A percentile compares a stretch with the other conserved stretches of the same genome.
Conservation (phyloP, 2,113 vertebrate genomes). For the Pseudorhombus dupliciocellatus region DNA sequence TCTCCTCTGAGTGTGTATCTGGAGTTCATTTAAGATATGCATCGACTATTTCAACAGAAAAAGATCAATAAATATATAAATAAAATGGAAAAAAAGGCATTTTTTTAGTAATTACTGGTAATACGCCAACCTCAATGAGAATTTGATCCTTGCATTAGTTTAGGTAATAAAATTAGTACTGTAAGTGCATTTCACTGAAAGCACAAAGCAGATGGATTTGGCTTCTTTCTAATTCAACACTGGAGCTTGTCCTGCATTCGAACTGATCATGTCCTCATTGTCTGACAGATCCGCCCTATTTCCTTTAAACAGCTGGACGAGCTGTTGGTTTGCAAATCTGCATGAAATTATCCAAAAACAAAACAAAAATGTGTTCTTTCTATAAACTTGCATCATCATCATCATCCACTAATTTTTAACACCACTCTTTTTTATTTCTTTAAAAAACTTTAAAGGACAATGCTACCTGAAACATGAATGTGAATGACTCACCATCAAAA, state of each 20-base stretch:
- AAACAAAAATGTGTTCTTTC: slow-evolving; percentile 13
- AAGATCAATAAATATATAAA: slow-evolving; percentile 1
- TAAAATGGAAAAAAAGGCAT: slow-evolving; percentile 39
- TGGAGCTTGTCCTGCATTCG: slow-evolving; percentile 31
- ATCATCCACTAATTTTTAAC: neutral
- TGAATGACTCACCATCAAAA: slow-evolving; percentile 7
- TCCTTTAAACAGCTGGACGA: slow-evolving; percentile 61
- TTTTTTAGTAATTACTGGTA: slow-evolving; percentile 46
- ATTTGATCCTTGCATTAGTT: slow-evolving; percentile 28
- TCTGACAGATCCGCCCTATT: slow-evolving; percentile 58
- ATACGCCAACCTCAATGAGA: slow-evolving; percentile 47
- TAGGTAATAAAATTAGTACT: slow-evolving; percentile 34
- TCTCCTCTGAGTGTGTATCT: slow-evolving; percentile 34
- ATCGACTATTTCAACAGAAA: slow-evolving; percentile 15
- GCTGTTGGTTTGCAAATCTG: slow-evolving; percentile 42
- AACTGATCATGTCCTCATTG: slow-evolving; percentile 37
- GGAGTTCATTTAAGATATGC: slow-evolving; percentile 49
- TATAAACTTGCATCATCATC: slow-evolving; percentile 22
- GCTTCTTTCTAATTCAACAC: slow-evolving; percentile 32
- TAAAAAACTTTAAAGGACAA: slow-evolving; percentile 7
- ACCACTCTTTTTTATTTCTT: slow-evolving; percentile 8
- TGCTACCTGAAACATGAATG: slow-evolving; percentile 37
- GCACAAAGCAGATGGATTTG: slow-evolving; percentile 43
- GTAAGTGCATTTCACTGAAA: slow-evolving; percentile 46
- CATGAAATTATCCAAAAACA: slow-evolving; percentile 35